These are phyloP conservation scores for Brotula barbata DNA, from an alignment of 2,797 vertebrate genomes.

Conservation along the genomic window DNA sequence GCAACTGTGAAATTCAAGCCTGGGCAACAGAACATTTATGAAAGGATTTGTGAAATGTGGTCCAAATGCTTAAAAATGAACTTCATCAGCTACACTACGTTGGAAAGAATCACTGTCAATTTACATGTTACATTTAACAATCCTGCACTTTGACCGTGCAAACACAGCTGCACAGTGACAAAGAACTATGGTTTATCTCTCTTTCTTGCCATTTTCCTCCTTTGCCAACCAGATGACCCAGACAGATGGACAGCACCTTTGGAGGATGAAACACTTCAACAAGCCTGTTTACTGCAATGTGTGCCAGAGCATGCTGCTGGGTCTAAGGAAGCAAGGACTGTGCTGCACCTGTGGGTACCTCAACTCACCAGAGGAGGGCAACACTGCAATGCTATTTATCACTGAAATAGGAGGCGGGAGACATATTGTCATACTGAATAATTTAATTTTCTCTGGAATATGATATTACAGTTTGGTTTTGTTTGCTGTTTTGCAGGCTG, in stretches of 20 bases:
- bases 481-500: slow-evolving; percentile 78
- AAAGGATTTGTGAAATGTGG: slow-evolving; percentile 16
- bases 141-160: neutral
- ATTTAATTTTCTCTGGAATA: neutral
- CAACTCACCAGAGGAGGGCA: slow-evolving; percentile 52
- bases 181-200: neutral
- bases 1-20: slow-evolving; percentile 23
- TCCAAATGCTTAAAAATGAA: slow-evolving; percentile 6
- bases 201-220: slow-evolving; percentile 3
- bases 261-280: slow-evolving; percentile 92
- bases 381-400: neutral
- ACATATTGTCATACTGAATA: neutral
- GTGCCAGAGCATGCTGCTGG: slow-evolving; percentile 86
- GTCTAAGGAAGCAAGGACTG: slow-evolving; percentile 89
- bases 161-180: neutral
- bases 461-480: neutral
- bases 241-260: slow-evolving; percentile 89
- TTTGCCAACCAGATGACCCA: slow-evolving; percentile 82
- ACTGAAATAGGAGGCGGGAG: neutral
- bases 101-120: neutral
- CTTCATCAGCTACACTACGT: neutral
- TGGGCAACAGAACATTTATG: neutral
- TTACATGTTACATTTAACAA: neutral
- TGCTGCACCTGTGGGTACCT: slow-evolving; percentile 89
- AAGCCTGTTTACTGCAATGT: slow-evolving; percentile 90